Evolutionary conservation across 2,888 invertebrate species (phyloP), one percentile per base, ranked within the genome.

Genomic region (Epirrhoe alternata): DNA sequence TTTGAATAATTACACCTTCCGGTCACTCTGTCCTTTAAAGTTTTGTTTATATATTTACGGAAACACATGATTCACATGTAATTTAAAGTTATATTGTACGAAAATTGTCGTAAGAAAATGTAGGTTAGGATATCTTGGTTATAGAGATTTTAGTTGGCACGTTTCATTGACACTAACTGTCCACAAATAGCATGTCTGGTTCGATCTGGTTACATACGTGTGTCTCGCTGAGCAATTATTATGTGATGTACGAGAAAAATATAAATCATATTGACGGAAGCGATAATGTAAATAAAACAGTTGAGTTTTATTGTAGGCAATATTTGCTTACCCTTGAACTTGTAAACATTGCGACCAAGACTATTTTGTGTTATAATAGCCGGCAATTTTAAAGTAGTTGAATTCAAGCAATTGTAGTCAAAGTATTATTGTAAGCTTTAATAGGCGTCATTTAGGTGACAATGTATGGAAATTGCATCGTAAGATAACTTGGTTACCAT

Each of bases 91-190:
- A 6, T 4, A 12, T 17, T n/a, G 2, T 30, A n/a, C 38, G 52
- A 61, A 62, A 70, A 65, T 60, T 55, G 31, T 47, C 24, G 50
- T 65, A 56, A 64, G 60, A 33, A 49, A 14, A 72, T 61, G 57
- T 71, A 69, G 85, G 86, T 85, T 85, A 86, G 75, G 78, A 83
- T 84, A 82, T 83, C 84, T 81, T 77, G 74, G 86, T 86, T 86
- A 85, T 82, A 78, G 72, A 76, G 69, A 72, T 77, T 78, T 79
- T 79, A 82, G 83, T 88, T 89, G 90, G 90, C 90, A 89, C 88
- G 86, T 84, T 80, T 75, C 86, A 84, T 86, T 86, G 88, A 85
- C 82, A 82, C 72, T 77, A 77, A 82, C 74, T 77, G 74, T 81
- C 82, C 81, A 76, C 79, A 89, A 91, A 90, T 91, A 90, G 88